Base-by-base conservation (phyloP, 2,888 invertebrate genomes). In the Endotricha flammealis region DNA sequence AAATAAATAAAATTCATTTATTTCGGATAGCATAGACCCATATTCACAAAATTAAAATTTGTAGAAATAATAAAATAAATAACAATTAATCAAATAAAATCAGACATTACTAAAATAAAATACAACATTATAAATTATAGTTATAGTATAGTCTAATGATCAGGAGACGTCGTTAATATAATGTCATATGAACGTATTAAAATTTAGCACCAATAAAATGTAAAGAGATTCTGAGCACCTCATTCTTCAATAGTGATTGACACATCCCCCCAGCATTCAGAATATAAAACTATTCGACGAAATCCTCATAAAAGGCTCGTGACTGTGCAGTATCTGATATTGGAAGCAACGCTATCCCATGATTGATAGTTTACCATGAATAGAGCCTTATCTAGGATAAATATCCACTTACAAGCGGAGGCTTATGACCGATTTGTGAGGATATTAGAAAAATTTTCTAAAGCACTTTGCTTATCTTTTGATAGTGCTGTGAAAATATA, bases 331-430 rank as follows among this genome's bases (percentile, higher is more conserved):
- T 76, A 71, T 59, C 53, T 53, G 64, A 70, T 80, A 82, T 82
- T 81, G 78, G 72, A 77, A 76, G 71, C 74, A 70, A 64, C 63
- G 57, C 68, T 69, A 69, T 78, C 79, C 73, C 74, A 83, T 82
- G 85, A 85, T 85, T 80, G 83, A 85, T 85, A 83, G 81, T 82
- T 67, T 57, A 48, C 45, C 49, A 52, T 70, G 71, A 79, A 78
- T 69, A 59, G 72, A 64, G 64, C 59, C 66, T 69, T 78, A 78
- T 75, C 69, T 48, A 53, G 54, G 54, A 56, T 57, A 62, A 60
- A 65, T 60, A 64, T 68, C 60, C 64, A 62, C 54, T 49, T 44
- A 53, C 38, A 48, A 44, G 47, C 41, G 42, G 41, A 50, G 53
- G 64, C 58, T 68, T 65, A 64, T 60, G 68, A 66, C 56, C 71